Percentiles rank a stretch among this genome's conserved stretches.
These are phyloP conservation scores for Dastarcus helophoroides DNA, from an alignment of 2,888 invertebrate genomes.

Conservation along the genomic window DNA sequence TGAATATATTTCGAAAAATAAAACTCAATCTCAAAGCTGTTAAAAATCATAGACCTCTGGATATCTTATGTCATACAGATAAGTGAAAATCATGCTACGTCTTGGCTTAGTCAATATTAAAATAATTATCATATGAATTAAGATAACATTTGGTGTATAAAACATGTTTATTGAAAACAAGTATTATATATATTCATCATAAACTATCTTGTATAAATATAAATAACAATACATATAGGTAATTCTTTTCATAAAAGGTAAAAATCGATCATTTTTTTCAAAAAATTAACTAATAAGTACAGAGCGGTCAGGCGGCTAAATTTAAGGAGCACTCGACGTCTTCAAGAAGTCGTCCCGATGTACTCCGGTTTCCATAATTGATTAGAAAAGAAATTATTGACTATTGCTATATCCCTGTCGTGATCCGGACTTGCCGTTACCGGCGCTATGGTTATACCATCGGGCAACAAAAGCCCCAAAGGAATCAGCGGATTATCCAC, in stretches of 20 bases:
- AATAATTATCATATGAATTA: slow-evolving; percentile 9
- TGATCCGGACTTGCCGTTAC: slow-evolving; percentile 36
- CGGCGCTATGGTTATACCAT: slow-evolving; percentile 38
- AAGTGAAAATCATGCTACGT: too few species aligned
- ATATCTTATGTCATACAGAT: too few species aligned
- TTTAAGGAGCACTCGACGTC: slow-evolving; percentile 11
- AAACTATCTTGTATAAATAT: slow-evolving; percentile 36
- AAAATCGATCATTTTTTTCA: slow-evolving; percentile 16
- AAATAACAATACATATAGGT: slow-evolving; percentile 37
- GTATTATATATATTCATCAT: slow-evolving; percentile 31
- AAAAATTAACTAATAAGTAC: slow-evolving; percentile 20
- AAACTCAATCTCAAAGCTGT: too few species aligned
- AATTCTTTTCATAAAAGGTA: slow-evolving; percentile 25
- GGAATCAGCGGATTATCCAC: slow-evolving; percentile 37
- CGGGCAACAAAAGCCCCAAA: slow-evolving; percentile 36
- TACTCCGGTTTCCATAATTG: slow-evolving; percentile 47
- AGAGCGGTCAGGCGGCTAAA: slow-evolving; percentile 12
- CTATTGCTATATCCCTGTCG: slow-evolving; percentile 40
- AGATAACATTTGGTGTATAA: slow-evolving; percentile 11
- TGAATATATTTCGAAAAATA: too few species aligned
- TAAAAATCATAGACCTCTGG: too few species aligned
- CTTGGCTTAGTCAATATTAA: too few species aligned
- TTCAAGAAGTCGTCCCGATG: slow-evolving; percentile 37
- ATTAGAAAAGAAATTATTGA: slow-evolving; percentile 43
- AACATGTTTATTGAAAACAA: slow-evolving; percentile 29